Conservation (phyloP, 2,797 vertebrate species). For the Sebastes glaucus region DNA sequence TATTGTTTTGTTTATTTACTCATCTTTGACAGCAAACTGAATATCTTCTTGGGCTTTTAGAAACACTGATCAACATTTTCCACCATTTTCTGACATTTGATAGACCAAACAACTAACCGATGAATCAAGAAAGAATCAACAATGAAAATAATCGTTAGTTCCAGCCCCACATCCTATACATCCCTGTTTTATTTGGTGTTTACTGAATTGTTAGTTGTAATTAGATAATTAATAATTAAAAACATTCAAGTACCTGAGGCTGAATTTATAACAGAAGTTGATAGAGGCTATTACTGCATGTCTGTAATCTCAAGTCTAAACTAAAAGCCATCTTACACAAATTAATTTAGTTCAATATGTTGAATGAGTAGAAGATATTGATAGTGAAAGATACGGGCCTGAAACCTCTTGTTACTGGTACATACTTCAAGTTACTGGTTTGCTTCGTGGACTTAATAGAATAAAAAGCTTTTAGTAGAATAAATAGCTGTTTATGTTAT, state of each 20-base stretch:
- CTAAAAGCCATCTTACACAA: conserved; percentile 26
- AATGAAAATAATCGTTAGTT: no score
- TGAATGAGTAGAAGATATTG: conserved; percentile 20
- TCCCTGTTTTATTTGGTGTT: neutral
- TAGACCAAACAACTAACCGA: no score
- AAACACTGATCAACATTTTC: no score
- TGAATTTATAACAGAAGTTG: conserved; percentile 13
- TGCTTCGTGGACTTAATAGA: conserved; percentile 11
- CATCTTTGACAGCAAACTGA: no score
- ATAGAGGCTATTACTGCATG: conserved; percentile 13
- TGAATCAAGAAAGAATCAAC: no score
- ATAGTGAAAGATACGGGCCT: neutral
- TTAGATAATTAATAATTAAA: conserved; percentile 14
- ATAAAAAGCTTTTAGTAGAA: conserved; percentile 5
- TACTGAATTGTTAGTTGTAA: conserved; percentile 7
- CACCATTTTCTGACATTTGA: no score
- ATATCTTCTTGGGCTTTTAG: no score
- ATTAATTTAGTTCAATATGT: conserved; percentile 5
- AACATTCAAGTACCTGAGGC: conserved; percentile 3
- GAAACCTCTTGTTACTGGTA: conserved; percentile 9
- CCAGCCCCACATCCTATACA: neutral
- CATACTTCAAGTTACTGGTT: neutral
- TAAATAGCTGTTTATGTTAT: conserved; percentile 14
- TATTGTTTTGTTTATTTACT: no score
- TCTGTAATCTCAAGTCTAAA: conserved; percentile 4